phyloP scores from a whole-genome alignment of 2,797 vertebrate genomes.

The Phyllotis vaccarum region DNA sequence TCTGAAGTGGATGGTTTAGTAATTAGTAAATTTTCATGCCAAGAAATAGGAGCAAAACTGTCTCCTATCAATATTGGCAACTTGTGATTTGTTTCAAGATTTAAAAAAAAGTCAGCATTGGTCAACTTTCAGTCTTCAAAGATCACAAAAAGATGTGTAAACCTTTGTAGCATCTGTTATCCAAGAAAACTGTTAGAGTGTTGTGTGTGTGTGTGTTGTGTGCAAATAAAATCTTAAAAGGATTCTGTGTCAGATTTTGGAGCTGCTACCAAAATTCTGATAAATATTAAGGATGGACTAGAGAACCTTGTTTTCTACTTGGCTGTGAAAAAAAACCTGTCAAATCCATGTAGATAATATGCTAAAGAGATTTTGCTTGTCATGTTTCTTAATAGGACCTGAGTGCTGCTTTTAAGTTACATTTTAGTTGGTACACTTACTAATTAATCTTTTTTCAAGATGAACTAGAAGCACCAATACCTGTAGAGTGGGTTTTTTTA shows the following conservation, averaged over 20 bases:
- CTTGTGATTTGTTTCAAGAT: not conserved
- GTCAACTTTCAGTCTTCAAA: not conserved
- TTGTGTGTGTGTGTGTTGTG: not conserved
- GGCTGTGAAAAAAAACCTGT: conserved; percentile 63
- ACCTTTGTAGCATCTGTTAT: not conserved
- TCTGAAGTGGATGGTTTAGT: conserved; percentile 21
- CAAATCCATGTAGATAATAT: conserved; percentile 68
- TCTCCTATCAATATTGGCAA: not conserved
- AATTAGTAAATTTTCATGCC: not conserved
- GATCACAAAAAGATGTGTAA: not conserved
- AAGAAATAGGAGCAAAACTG: not conserved
- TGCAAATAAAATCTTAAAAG: not conserved
- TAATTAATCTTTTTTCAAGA: conserved; percentile 45
- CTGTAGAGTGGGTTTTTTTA: not conserved
- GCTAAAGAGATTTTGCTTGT: conserved; percentile 64
- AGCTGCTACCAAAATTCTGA: not conserved
- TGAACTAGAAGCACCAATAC: conserved; percentile 40
- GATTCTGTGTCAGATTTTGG: conserved; percentile 37
- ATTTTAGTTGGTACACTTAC: conserved; percentile 31
- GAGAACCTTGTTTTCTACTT: not conserved
- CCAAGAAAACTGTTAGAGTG: not conserved
- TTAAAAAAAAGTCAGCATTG: not conserved
- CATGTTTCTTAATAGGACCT: conserved; percentile 62
- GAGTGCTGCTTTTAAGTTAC: conserved; percentile 44
- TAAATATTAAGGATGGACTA: not conserved